These are phyloP conservation scores for Myotis daubentonii DNA, from an alignment of 2,797 vertebrate genomes.

Conservation along the genomic window DNA sequence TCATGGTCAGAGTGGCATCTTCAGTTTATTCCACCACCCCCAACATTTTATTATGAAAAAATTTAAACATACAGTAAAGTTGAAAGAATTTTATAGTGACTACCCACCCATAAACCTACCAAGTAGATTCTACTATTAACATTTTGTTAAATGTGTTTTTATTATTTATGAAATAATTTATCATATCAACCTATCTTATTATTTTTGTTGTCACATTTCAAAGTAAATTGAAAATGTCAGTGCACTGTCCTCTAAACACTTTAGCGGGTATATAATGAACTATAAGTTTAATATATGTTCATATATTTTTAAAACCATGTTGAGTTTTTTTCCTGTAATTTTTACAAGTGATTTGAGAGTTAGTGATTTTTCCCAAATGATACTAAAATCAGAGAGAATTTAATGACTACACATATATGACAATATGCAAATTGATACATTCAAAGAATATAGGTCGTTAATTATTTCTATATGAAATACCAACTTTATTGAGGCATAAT, in stretches of 20 bases:
- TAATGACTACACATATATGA: not conserved
- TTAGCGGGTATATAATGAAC: not conserved
- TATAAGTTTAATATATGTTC: constrained; percentile 28
- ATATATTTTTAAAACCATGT: not conserved
- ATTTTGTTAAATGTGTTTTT: constrained; percentile 37
- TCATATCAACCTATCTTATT: not conserved
- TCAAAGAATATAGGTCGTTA: constrained; percentile 9
- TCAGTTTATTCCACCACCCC: not conserved
- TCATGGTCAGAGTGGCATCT: not conserved
- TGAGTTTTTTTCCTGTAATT: not conserved
- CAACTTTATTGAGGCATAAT: constrained; percentile 10
- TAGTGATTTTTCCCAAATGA: constrained; percentile 19
- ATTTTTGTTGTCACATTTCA: constrained; percentile 14
- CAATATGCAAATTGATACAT: not conserved
- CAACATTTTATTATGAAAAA: constrained; percentile 41
- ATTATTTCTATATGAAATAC: constrained; percentile 43
- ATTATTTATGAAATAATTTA: not conserved
- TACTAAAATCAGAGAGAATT: constrained; percentile 30
- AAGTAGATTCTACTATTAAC: constrained; percentile 25
- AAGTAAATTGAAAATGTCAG: constrained; percentile 29
- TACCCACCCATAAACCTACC: not conserved
- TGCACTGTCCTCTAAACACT: constrained; percentile 5
- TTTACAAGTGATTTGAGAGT: not conserved
- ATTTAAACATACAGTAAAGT: constrained; percentile 24
- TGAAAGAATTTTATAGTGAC: constrained; percentile 43